These are phyloP conservation scores for Diachasma alloeum DNA, from an alignment of 1,140 invertebrate species.

Conservation along the genomic window DNA sequence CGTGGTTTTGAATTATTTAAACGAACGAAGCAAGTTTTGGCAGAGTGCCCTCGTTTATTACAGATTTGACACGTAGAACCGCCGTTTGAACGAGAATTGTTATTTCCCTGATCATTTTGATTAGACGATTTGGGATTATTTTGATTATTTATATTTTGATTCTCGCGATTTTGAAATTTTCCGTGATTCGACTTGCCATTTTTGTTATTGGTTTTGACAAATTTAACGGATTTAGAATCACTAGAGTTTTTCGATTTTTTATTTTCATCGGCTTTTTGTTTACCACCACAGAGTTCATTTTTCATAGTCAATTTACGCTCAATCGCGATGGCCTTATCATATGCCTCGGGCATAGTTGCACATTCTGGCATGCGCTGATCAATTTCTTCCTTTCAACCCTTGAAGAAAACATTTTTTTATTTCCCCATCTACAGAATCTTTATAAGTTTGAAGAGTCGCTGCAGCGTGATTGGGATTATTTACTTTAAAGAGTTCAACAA, in stretches of 20 bases:
- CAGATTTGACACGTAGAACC: too few species aligned
- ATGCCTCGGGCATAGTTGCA: too few species aligned
- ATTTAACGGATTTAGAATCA: neutral
- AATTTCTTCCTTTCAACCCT: too few species aligned
- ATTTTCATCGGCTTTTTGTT: neutral
- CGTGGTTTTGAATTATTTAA: neutral
- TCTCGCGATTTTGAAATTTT: neutral
- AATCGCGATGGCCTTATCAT: neutral
- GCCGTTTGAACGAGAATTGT: too few species aligned
- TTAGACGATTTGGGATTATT: neutral
- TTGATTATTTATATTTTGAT: neutral
- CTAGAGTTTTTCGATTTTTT: neutral
- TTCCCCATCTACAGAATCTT: neutral
- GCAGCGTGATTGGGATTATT: neutral
- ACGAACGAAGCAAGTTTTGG: neutral
- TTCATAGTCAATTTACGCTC: neutral
- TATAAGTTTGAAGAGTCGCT: neutral
- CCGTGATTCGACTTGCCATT: neutral
- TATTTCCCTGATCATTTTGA: neutral
- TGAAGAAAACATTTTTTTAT: conserved; percentile 9
- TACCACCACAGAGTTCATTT: neutral
- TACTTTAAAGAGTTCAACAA: neutral
- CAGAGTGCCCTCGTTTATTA: too few species aligned
- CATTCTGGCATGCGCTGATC: too few species aligned
- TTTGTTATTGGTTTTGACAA: neutral